Conservation (phyloP, 2,888 invertebrate species). For the Pristionchus fissidentatus region DNA sequence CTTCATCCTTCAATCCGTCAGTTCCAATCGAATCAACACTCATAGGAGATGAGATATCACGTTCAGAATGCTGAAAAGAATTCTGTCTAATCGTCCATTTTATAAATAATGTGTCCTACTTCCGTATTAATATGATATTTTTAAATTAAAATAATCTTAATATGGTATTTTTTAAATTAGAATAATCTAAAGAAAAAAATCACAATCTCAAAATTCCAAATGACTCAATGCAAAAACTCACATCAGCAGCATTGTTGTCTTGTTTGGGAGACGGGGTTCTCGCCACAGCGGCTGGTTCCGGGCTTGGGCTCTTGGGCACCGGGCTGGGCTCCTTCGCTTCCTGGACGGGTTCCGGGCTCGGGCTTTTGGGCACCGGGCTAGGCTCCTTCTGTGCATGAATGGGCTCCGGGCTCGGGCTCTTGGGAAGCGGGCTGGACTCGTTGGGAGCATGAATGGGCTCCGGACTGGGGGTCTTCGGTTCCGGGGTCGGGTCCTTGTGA, state of each 20-base stretch:
- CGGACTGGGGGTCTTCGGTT: not conserved
- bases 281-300: not conserved
- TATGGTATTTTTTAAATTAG: too few species aligned
- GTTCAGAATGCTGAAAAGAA: not conserved
- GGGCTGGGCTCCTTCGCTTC: not conserved
- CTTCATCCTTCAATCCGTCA: constrained; percentile 43
- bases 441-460: not conserved
- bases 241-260: not conserved
- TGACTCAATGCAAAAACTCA: not conserved
- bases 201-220: not conserved
- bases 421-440: not conserved
- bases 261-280: not conserved
- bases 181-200: too few species aligned
- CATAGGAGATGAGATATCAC: constrained; percentile 33
- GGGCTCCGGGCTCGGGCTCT: constrained; percentile 7
- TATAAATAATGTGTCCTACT: too few species aligned
- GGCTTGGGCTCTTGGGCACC: not conserved
- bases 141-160: too few species aligned
- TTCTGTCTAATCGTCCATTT: too few species aligned
- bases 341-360: not conserved
- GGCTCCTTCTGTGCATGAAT: not conserved
- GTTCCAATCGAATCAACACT: constrained; percentile 16
- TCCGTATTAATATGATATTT: too few species aligned
- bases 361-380: not conserved
- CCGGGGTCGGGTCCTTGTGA: constrained; percentile 5